Percentiles rank a stretch among this genome's conserved stretches.
Evolutionary conservation across 2,888 invertebrate species (phyloP).

Genomic region (Amphipoea oculea): DNA sequence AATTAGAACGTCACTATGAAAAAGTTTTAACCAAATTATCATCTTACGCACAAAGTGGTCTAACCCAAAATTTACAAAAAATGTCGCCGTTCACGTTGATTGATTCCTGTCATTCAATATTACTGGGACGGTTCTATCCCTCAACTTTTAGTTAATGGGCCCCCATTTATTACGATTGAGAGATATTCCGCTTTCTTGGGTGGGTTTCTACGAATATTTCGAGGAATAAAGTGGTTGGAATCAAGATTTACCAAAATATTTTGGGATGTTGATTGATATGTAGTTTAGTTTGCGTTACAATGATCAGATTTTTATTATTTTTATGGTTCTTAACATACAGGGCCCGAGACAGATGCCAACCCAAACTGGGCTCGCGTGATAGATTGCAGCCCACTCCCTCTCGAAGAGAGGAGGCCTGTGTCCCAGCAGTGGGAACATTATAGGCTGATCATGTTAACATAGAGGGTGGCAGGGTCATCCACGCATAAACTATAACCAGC

Average conservation of each 20-base stretch:
- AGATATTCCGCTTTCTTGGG: constrained; percentile 64
- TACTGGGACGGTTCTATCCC: constrained; percentile 39
- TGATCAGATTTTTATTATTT: background rate
- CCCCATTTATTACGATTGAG: constrained; percentile 71
- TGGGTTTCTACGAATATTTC: constrained; percentile 72
- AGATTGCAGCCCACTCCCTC: too few species aligned
- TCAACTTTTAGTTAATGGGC: constrained; percentile 69
- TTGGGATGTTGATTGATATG: constrained; percentile 28
- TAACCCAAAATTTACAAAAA: constrained; percentile 40
- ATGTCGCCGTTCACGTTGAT: constrained; percentile 56
- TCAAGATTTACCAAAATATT: constrained; percentile 23
- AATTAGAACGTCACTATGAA: constrained; percentile 39
- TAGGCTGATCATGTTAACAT: background rate
- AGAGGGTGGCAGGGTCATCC: background rate
- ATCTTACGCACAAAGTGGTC: constrained; percentile 44
- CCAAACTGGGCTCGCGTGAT: too few species aligned
- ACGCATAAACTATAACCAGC: too few species aligned
- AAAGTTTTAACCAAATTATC: constrained; percentile 36
- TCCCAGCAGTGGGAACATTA: too few species aligned
- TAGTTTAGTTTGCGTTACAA: background rate
- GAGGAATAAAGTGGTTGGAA: constrained; percentile 16
- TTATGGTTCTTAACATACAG: background rate
- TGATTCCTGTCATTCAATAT: constrained; percentile 67
- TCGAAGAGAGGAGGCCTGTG: too few species aligned
- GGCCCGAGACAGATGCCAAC: too few species aligned